Percentiles rank a stretch among this genome's conserved stretches.
phyloP scores from a whole-genome alignment of 1,140 invertebrate species.

The Sitobion miscanthi region DNA sequence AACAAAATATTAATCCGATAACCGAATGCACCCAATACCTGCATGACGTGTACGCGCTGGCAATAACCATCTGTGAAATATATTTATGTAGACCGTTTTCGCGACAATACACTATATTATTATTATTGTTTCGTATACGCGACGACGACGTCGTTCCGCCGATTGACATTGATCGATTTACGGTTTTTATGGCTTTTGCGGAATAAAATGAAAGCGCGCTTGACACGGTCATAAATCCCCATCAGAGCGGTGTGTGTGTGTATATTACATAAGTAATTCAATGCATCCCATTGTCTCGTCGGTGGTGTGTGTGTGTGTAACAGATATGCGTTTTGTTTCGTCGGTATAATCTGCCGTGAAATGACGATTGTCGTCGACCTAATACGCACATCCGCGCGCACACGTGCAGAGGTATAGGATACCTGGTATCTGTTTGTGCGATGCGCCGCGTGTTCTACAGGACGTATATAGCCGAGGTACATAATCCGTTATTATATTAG shows the following conservation, averaged over 20 bases:
- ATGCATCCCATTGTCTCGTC: not conserved
- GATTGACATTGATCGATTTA: slow-evolving; percentile 39
- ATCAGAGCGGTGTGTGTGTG: not conserved
- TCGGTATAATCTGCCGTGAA: slow-evolving; percentile 15
- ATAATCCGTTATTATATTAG: not conserved
- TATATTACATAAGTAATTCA: not conserved
- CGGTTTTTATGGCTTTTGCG: slow-evolving; percentile 17
- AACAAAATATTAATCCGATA: not conserved
- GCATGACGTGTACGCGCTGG: too few relatives aligned
- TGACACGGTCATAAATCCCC: not conserved
- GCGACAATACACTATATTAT: slow-evolving; percentile 3
- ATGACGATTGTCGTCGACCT: slow-evolving; percentile 18
- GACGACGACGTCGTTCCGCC: not conserved
- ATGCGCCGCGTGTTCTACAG: not conserved
- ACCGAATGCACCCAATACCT: not conserved
- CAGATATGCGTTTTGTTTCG: not conserved
- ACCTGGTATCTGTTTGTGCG: not conserved
- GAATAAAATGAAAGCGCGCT: not conserved
- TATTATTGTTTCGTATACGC: not conserved
- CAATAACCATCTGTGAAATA: not conserved
- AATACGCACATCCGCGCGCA: not conserved
- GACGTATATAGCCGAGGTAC: not conserved
- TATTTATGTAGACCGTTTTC: not conserved
- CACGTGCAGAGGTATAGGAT: too few relatives aligned
- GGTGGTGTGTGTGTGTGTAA: not conserved